Evolutionary conservation across 2,888 invertebrate species (phyloP).

Genomic region (Tetheella fluctuosa): DNA sequence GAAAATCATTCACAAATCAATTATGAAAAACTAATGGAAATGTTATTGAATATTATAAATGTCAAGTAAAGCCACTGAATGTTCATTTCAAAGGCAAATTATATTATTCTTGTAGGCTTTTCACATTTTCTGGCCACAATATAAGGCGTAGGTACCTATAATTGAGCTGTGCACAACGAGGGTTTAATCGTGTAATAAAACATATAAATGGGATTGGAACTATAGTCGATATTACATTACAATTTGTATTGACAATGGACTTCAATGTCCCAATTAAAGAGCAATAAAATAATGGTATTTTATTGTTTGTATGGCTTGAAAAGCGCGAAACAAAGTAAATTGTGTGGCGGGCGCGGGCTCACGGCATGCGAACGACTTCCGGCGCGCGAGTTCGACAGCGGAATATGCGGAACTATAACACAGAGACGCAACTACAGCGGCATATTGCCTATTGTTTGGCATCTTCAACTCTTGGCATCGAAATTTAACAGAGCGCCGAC

Average conservation of each 20-base stretch:
- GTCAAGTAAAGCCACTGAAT: no score
- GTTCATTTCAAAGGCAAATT: no score
- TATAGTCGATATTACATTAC: neutral
- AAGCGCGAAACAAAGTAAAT: constrained; percentile 16
- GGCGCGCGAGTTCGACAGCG: constrained; percentile 61
- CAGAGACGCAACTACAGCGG: constrained; percentile 54
- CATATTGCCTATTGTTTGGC: constrained; percentile 82
- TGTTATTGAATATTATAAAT: no score
- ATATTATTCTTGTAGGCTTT: no score
- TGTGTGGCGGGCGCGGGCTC: constrained; percentile 21
- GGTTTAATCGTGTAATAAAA: neutral
- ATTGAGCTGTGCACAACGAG: neutral
- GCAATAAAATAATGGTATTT: constrained; percentile 7
- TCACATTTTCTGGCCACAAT: no score
- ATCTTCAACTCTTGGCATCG: constrained; percentile 80
- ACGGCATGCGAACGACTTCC: constrained; percentile 66
- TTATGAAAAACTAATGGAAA: no score
- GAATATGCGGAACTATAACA: constrained; percentile 68
- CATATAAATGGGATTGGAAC: neutral
- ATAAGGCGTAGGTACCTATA: no score
- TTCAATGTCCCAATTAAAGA: neutral
- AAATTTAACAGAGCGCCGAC: constrained; percentile 58
- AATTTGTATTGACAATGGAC: constrained; percentile 1
- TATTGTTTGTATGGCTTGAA: constrained; percentile 18
- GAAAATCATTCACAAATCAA: no score